A percentile compares a stretch with the other conserved stretches of the same genome.
Evolutionary conservation across 2,888 invertebrate species (phyloP).

Genomic region (Metopia argyrocephala): DNA sequence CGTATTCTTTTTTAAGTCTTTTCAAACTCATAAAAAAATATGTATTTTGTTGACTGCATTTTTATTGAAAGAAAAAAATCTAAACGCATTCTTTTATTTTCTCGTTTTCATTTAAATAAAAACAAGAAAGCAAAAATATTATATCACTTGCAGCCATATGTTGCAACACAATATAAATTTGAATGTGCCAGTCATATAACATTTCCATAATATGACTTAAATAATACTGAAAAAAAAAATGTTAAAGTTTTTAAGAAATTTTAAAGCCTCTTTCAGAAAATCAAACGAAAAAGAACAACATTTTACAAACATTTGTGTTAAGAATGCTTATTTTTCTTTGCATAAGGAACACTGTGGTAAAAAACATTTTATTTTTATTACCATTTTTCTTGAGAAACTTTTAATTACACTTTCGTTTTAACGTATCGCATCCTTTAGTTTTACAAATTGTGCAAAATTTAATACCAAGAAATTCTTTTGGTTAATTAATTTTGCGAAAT

Average conservation of each 20-base stretch:
- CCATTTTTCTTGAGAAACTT: background rate
- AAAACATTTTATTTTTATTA: no score
- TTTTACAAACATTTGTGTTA: no score
- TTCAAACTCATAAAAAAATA: no score
- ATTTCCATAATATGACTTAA: background rate
- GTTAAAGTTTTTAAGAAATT: background rate
- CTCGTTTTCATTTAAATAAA: background rate
- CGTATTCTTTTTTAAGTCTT: no score
- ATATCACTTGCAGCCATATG: slow-evolving; percentile 26
- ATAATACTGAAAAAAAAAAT: background rate
- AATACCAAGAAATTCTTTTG: background rate
- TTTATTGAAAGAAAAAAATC: no score
- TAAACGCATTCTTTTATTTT: background rate
- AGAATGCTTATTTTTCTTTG: no score
- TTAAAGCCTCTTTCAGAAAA: no score
- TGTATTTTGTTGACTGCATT: no score
- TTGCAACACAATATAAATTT: background rate
- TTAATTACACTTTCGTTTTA: slow-evolving; percentile 9
- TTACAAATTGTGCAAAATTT: background rate
- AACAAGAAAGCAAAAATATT: background rate
- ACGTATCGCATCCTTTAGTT: background rate
- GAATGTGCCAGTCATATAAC: background rate
- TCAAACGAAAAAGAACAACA: no score
- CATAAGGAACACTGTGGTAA: no score
- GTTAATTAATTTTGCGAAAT: slow-evolving; percentile 10